Conservation (phyloP, 2,888 invertebrate species). For the Hirtodrosophila confusa region DNA sequence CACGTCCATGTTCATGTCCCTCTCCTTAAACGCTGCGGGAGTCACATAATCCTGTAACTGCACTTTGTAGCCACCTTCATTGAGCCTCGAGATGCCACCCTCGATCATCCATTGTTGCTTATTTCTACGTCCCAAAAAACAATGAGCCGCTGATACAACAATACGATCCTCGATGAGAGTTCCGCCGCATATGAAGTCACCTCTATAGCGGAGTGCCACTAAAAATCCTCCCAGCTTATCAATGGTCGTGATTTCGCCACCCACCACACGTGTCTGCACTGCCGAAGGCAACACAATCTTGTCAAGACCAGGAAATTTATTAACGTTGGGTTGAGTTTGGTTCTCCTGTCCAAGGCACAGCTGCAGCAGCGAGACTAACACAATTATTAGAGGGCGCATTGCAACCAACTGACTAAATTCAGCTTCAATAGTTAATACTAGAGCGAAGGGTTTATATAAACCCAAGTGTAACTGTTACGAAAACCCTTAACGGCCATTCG, state of each 20-base stretch:
- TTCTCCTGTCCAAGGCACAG: not conserved
- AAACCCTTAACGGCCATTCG: conserved; percentile 25
- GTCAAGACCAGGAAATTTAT: conserved; percentile 10
- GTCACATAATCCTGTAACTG: conserved; percentile 22
- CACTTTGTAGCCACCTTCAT: conserved; percentile 7
- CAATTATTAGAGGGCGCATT: conserved; percentile 15
- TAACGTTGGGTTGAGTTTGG: not conserved
- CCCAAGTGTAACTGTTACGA: not conserved
- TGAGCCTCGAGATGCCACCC: conserved; percentile 49
- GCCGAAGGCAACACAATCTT: conserved; percentile 10
- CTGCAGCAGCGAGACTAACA: conserved; percentile 3
- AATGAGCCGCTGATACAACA: conserved; percentile 63
- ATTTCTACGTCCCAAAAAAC: conserved; percentile 26
- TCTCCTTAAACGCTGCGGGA: conserved; percentile 22
- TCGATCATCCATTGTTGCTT: conserved; percentile 6
- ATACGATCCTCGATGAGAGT: conserved; percentile 38
- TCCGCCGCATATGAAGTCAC: conserved; percentile 56
- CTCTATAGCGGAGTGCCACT: conserved; percentile 45
- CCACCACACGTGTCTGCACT: conserved; percentile 44
- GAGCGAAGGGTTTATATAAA: conserved; percentile 9
- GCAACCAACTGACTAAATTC: not conserved
- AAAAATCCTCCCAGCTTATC: conserved; percentile 55
- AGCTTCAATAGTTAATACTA: not conserved
- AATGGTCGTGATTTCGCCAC: conserved; percentile 54
- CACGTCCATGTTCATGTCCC: conserved; percentile 59